Conservation (phyloP, 2,113 vertebrate genomes). For the Hypomesus transpacificus region DNA sequence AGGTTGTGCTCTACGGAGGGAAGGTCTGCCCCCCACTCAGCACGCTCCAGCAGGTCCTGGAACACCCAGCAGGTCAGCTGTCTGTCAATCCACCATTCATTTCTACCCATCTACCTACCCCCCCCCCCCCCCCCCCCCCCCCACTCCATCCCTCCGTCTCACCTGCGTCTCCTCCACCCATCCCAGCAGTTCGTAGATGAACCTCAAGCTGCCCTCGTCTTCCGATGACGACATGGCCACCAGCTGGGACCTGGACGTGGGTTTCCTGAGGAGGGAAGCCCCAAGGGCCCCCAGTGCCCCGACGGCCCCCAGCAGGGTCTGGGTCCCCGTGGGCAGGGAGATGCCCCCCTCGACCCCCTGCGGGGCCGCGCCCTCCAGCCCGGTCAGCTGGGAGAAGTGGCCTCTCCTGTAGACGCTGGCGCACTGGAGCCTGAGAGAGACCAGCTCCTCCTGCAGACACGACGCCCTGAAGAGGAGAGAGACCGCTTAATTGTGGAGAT, state of each 20-base stretch:
- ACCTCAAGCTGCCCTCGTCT: conserved; percentile 92
- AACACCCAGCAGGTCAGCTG: conserved; percentile 15
- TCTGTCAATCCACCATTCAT: neutral
- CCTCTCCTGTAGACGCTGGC: conserved; percentile 92
- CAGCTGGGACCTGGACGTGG: conserved; percentile 85
- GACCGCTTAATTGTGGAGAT: too few species aligned
- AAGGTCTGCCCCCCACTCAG: conserved; percentile 93
- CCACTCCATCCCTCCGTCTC: neutral
- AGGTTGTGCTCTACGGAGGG: conserved; percentile 88
- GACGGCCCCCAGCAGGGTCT: conserved; percentile 66
- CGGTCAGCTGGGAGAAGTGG: conserved; percentile 72
- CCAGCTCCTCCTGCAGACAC: conserved; percentile 91
- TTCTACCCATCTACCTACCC: conserved; percentile 10
- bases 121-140: neutral
- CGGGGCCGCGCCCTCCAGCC: conserved; percentile 63
- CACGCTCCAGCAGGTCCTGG: conserved; percentile 85
- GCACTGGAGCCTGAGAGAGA: conserved; percentile 88
- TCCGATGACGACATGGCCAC: conserved; percentile 93
- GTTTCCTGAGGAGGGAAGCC: conserved; percentile 85
- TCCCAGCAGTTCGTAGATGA: conserved; percentile 93
- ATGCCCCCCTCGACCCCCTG: conserved; percentile 68
- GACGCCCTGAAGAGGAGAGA: conserved; percentile 72
- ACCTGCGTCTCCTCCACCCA: conserved; percentile 99
- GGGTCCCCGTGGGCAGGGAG: conserved; percentile 67
- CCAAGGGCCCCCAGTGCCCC: conserved; percentile 65